Evolutionary conservation across 2,888 invertebrate genomes (phyloP).

Genomic region (Drosophila tripunctata): DNA sequence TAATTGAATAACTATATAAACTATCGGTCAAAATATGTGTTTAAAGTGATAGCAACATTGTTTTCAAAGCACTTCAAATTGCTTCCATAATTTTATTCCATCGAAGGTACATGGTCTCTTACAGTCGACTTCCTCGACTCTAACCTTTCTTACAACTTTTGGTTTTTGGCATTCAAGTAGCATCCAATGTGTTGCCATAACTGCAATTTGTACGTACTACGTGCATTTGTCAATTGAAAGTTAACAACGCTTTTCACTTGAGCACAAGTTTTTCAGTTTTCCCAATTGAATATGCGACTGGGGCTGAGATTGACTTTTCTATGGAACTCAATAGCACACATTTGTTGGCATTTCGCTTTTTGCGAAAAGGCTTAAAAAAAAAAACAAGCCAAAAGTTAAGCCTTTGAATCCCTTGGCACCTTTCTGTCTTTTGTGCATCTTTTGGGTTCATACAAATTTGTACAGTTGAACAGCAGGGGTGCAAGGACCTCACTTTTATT

Average conservation of each 20-base stretch:
- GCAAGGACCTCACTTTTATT: conserved; percentile 61
- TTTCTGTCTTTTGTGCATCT: conserved; percentile 20
- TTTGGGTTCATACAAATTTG: conserved; percentile 23
- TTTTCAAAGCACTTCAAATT: no score
- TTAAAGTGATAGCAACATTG: no score
- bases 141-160: no score
- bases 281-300: not conserved
- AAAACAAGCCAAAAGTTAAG: conserved; percentile 54
- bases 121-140: no score
- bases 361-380: conserved; percentile 34
- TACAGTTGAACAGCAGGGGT: conserved; percentile 12
- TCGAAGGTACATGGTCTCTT: no score
- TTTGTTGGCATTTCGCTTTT: conserved; percentile 15
- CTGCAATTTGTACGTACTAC: not conserved
- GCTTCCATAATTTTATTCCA: no score
- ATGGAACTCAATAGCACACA: conserved; percentile 31
- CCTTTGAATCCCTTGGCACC: conserved; percentile 14
- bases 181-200: no score
- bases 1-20: no score
- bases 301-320: conserved; percentile 15
- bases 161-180: no score
- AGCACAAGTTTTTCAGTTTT: not conserved
- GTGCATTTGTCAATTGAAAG: not conserved
- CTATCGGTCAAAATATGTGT: no score
- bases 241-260: not conserved